These are phyloP conservation scores for Bacillus rossius DNA, from an alignment of 1,140 invertebrate species.

Conservation along the genomic window DNA sequence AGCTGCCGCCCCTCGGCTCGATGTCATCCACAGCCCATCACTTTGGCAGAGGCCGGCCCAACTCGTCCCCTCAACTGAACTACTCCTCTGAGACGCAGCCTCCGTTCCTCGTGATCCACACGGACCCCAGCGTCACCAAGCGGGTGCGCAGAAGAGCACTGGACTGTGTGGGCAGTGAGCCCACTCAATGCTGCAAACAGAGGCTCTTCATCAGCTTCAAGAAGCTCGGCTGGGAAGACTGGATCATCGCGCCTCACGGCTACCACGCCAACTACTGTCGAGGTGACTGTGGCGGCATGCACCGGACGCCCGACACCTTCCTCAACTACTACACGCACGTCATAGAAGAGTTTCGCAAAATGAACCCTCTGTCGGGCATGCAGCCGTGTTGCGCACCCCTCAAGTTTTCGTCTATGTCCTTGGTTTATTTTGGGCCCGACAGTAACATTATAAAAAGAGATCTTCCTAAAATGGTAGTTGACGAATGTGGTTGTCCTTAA, in stretches of 20 bases:
- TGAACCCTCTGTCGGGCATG: slow-evolving; percentile 65
- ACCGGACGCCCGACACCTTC: slow-evolving; percentile 76
- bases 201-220: slow-evolving; percentile 87
- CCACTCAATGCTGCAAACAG: slow-evolving; percentile 85
- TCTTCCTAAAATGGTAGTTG: slow-evolving; percentile 93
- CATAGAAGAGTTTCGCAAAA: slow-evolving; percentile 80
- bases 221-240: slow-evolving; percentile 89
- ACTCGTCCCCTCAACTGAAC: not conserved
- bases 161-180: slow-evolving; percentile 68
- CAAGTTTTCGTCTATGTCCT: slow-evolving; percentile 85
- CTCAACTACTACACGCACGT: slow-evolving; percentile 85
- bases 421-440: slow-evolving; percentile 90
- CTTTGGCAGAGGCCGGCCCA: not conserved
- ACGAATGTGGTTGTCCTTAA: slow-evolving; percentile 90
- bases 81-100: slow-evolving; percentile 50
- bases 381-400: slow-evolving; percentile 91
- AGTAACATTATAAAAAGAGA: slow-evolving; percentile 89
- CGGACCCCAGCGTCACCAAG: slow-evolving; percentile 50
- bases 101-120: slow-evolving; percentile 80
- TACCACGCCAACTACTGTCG: slow-evolving; percentile 94
- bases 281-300: slow-evolving; percentile 71
- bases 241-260: slow-evolving; percentile 82
- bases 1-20: slow-evolving; percentile 27
- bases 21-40: not conserved
- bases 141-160: slow-evolving; percentile 71